Conservation (phyloP, 2,113 vertebrate genomes). For the Sporophila hypoxantha region DNA sequence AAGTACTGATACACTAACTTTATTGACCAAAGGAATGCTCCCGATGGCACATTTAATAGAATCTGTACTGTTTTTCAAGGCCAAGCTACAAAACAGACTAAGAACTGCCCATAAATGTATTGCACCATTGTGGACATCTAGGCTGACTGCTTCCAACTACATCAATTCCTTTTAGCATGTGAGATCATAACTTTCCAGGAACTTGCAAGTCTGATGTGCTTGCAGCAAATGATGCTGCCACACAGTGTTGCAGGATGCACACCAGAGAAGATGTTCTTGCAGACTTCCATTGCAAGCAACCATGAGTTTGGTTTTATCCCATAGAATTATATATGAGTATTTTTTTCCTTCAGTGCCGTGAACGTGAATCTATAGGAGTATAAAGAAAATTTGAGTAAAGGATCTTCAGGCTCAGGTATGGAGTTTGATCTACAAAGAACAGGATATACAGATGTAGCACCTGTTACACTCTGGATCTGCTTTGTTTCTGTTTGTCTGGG, state of each 20-base stretch:
- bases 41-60: neutral
- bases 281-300: neutral
- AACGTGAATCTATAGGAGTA: neutral
- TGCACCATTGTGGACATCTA: neutral
- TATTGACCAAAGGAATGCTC: neutral
- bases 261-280: neutral
- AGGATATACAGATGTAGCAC: neutral
- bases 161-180: neutral
- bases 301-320: neutral
- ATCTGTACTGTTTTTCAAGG: neutral
- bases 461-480: neutral
- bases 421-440: neutral
- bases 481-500: neutral
- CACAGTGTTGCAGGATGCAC: neutral
- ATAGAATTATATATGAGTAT: neutral
- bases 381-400: neutral
- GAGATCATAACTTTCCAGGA: neutral
- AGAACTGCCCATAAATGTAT: neutral
- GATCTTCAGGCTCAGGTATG: neutral
- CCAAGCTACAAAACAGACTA: neutral
- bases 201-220: neutral
- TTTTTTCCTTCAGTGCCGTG: neutral
- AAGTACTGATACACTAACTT: neutral
- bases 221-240: neutral
- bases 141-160: neutral